These are phyloP conservation scores for Musca vetustissima DNA, from an alignment of 1,140 invertebrate genomes.

Conservation along the genomic window DNA sequence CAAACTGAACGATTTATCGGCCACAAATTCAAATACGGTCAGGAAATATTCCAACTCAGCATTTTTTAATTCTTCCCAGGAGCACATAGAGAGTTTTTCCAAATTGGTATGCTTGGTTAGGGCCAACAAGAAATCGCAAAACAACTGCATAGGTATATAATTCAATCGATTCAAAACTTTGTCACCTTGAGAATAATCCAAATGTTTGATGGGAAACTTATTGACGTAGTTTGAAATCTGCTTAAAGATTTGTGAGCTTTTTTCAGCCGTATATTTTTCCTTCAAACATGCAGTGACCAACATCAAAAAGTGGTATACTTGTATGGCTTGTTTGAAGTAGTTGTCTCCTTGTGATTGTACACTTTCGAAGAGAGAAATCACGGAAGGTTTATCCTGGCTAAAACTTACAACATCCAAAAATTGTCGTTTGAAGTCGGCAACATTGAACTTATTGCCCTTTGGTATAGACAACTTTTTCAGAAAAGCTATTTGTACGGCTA, in stretches of 20 bases:
- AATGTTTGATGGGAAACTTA: conserved; percentile 29
- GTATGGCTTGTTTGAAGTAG: conserved; percentile 33
- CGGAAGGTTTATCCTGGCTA: conserved; percentile 18
- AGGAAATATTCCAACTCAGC: conserved; percentile 34
- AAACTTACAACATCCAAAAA: conserved; percentile 43
- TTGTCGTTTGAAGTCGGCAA: conserved; percentile 36
- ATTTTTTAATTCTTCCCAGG: conserved; percentile 36
- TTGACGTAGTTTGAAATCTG: conserved; percentile 29
- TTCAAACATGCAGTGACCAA: conserved; percentile 45
- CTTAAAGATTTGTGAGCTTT: conserved; percentile 38
- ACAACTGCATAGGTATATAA: conserved; percentile 39
- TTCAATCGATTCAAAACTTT: background rate
- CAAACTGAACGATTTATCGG: conserved; percentile 25
- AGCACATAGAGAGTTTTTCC: conserved; percentile 13
- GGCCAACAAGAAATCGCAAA: conserved; percentile 39
- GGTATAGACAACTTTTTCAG: conserved; percentile 25
- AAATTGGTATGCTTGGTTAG: conserved; percentile 38
- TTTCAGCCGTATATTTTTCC: conserved; percentile 25
- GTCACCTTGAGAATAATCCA: conserved; percentile 19
- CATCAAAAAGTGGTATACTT: conserved; percentile 42
- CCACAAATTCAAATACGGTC: conserved; percentile 27
- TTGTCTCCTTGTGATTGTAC: conserved; percentile 39
- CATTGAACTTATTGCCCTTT: conserved; percentile 29
- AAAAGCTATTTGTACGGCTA: conserved; percentile 36
- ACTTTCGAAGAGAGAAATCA: conserved; percentile 35